Evolutionary conservation across 1,140 invertebrate genomes (phyloP), one percentile per base, ranked within the genome.

Genomic region (Penaeus indicus): DNA sequence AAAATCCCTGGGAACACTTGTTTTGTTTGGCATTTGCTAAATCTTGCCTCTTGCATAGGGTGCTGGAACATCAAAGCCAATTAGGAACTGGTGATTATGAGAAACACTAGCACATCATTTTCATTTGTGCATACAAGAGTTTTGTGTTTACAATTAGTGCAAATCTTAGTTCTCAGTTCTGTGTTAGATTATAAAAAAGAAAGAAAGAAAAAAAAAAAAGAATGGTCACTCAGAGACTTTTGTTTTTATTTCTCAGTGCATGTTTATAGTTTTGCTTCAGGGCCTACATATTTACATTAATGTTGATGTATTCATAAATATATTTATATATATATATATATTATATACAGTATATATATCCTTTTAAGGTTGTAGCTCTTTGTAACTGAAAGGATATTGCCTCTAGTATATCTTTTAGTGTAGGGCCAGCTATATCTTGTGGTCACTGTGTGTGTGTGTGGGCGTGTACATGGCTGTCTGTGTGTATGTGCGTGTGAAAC

Each of bases 251-350:
- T 54, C 54, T 54, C 54, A 54, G 54, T 80, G 78, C 78, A 80
- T 80, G 78, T n/a, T 60, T 13, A 80, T 54, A 60, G 47, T 80
- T 80, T 80, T 80, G 78, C 42, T 80, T 80, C 47, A 80, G 61
- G 63, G 63, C 32, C 42, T 83, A 83, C 62, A 83, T 64, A 63
- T 25, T 61, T 82, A 63, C 62, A 82, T 38, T 25, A n/a, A 82
- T 83, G 38, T 83, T 19, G 42, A 82, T 82, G 62, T 82, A 82
- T 82, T 22, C 27, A 61, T 25, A 82, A n/a, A 82, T 27, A 82
- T 27, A 82, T 82, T n/a, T 62, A 82, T 62, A 82, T 61, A 81
- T 62, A 82, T 61, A 81, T 27, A 82, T 62, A 82, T 27, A 62
- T 62, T 22, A 19, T 61, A 19, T 61, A 19, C 54, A 19, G 47